phyloP scores from a whole-genome alignment of 2,113 vertebrate species.

The Erinaceus europaeus region DNA sequence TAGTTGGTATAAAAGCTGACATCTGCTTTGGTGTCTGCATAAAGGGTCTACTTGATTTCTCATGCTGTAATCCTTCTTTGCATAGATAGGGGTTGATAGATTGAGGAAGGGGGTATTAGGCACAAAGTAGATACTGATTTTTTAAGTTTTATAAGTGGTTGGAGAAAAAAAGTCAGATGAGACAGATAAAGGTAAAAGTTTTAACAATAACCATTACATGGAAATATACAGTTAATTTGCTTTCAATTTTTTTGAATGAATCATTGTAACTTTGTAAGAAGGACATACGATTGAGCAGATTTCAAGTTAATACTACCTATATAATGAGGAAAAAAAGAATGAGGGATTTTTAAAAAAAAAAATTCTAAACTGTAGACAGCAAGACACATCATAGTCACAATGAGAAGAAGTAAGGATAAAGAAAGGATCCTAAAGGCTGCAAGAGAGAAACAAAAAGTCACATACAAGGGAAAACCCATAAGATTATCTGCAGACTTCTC shows the following conservation, averaged over 20 bases:
- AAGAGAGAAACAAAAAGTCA: too few relatives aligned
- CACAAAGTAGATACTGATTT: neutral
- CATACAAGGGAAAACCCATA: too few relatives aligned
- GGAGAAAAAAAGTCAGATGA: neutral
- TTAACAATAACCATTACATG: neutral
- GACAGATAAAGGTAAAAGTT: neutral
- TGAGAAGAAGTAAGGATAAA: too few relatives aligned
- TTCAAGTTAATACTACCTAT: constrained; percentile 22
- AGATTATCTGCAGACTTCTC: too few relatives aligned
- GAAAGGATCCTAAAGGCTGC: too few relatives aligned
- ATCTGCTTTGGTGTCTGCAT: neutral
- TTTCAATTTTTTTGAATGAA: neutral
- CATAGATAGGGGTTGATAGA: neutral
- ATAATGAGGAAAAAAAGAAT: neutral
- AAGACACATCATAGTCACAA: too few relatives aligned
- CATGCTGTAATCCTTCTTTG: neutral
- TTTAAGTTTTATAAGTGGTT: neutral
- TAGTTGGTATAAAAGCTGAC: neutral
- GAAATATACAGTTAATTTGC: constrained; percentile 15
- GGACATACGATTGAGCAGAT: constrained; percentile 14
- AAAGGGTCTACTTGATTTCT: neutral
- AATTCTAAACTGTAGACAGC: too few relatives aligned
- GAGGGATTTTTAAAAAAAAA: too few relatives aligned
- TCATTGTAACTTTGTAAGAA: constrained; percentile 21
- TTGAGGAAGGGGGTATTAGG: neutral